Evolutionary conservation across 2,888 invertebrate genomes (phyloP).

Genomic region (Choristoneura rosaceana): DNA sequence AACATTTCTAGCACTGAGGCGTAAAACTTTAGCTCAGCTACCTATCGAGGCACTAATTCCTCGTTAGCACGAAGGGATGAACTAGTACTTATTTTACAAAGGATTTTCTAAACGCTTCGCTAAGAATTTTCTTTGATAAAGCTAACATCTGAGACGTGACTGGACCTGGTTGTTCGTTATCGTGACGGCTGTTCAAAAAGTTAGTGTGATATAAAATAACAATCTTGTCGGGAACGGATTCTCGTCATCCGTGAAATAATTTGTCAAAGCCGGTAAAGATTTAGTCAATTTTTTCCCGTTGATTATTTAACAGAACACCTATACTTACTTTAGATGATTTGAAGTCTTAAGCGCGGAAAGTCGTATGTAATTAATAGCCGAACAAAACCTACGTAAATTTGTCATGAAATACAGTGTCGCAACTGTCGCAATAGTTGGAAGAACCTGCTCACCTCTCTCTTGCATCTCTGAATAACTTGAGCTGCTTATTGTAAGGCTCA

Average conservation of each 20-base stretch:
- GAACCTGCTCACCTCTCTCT: constrained; percentile 6
- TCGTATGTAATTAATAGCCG: not conserved
- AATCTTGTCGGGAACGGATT: not conserved
- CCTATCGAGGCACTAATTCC: constrained; percentile 2
- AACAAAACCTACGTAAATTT: not conserved
- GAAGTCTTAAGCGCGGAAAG: not conserved
- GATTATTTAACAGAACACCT: not conserved
- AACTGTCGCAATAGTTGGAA: not conserved
- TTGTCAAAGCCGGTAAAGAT: not conserved
- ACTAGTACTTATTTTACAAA: constrained; percentile 5
- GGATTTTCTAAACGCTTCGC: not conserved
- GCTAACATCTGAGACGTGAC: constrained; percentile 2
- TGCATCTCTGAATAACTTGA: constrained; percentile 7
- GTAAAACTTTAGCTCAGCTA: constrained; percentile 23
- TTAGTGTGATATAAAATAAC: not conserved
- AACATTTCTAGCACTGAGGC: not conserved
- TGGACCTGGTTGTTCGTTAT: constrained; percentile 6
- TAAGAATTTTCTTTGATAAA: constrained; percentile 17
- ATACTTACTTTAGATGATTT: not conserved
- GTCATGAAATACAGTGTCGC: not conserved
- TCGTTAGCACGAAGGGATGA: constrained; percentile 26
- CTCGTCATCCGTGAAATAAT: not conserved
- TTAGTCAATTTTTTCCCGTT: not conserved
- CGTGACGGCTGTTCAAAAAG: not conserved
- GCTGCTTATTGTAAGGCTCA: constrained; percentile 12